Evolutionary conservation across 2,888 invertebrate species (phyloP).

Genomic region (Sesia bembeciformis): DNA sequence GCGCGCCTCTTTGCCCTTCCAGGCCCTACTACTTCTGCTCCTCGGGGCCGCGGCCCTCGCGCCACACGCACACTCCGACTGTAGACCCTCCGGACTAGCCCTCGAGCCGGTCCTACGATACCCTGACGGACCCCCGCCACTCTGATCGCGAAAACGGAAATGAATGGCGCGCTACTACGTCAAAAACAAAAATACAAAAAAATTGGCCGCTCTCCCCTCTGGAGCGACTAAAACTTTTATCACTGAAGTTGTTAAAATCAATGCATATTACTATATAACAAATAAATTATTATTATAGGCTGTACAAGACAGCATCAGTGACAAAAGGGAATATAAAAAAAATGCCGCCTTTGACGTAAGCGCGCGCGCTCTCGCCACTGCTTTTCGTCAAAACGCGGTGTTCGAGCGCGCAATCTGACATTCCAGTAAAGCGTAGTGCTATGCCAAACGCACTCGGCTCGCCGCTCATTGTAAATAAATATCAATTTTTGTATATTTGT

Average conservation of each 20-base stretch:
- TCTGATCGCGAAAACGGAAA: slow-evolving; percentile 62
- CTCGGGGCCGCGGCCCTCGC: slow-evolving; percentile 95
- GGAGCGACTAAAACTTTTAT: background rate
- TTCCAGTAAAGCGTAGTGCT: slow-evolving; percentile 21
- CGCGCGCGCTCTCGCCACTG: slow-evolving; percentile 1
- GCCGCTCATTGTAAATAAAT: slow-evolving; percentile 3
- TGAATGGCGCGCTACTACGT: background rate
- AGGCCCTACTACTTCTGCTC: slow-evolving; percentile 93
- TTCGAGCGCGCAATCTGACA: slow-evolving; percentile 14
- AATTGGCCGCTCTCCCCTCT: background rate
- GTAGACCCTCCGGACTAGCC: slow-evolving; percentile 86
- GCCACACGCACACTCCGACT: slow-evolving; percentile 88
- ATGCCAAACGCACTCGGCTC: slow-evolving; percentile 10
- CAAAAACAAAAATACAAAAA: background rate
- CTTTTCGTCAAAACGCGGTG: slow-evolving; percentile 9
- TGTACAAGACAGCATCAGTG: too few species aligned
- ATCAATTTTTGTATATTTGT: slow-evolving; percentile 58
- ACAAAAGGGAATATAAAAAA: background rate
- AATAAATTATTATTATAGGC: too few species aligned
- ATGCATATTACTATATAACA: background rate
- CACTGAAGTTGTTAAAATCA: background rate
- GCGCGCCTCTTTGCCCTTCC: slow-evolving; percentile 93
- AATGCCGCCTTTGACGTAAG: background rate
- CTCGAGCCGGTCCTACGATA: slow-evolving; percentile 93
- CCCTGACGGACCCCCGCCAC: slow-evolving; percentile 94